Percentiles rank a stretch among this genome's conserved stretches.
Conservation (phyloP, 2,888 invertebrate genomes). For the Formica aserva region DNA sequence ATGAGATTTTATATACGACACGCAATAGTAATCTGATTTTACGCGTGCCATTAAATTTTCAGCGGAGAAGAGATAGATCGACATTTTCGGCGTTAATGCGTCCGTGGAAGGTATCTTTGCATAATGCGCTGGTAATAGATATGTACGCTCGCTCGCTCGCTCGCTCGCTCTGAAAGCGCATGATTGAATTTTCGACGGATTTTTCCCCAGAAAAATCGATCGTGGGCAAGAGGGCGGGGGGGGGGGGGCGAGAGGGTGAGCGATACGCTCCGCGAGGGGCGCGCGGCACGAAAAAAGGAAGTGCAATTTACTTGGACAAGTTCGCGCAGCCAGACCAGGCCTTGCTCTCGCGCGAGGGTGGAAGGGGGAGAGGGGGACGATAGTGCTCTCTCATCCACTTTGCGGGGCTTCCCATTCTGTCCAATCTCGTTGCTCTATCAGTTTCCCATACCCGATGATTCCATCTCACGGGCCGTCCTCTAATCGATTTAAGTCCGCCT, state of each 20-base stretch:
- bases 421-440: slow-evolving; percentile 79
- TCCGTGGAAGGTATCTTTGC: slow-evolving; percentile 55
- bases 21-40: slow-evolving; percentile 47
- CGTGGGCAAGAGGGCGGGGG: neutral
- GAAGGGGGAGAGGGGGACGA: slow-evolving; percentile 51
- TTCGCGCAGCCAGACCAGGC: slow-evolving; percentile 53
- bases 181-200: slow-evolving; percentile 56
- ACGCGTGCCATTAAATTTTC: slow-evolving; percentile 46
- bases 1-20: slow-evolving; percentile 34
- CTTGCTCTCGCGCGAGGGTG: slow-evolving; percentile 41
- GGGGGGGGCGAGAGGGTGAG: neutral
- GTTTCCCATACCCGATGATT: slow-evolving; percentile 74
- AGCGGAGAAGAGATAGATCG: slow-evolving; percentile 51
- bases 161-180: slow-evolving; percentile 44
- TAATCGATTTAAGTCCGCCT: slow-evolving; percentile 76
- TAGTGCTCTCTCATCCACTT: slow-evolving; percentile 75
- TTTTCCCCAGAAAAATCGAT: slow-evolving; percentile 53
- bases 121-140: slow-evolving; percentile 53
- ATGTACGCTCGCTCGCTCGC: slow-evolving; percentile 19
- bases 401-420: slow-evolving; percentile 79
- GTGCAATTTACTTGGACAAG: slow-evolving; percentile 67
- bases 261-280: slow-evolving; percentile 28
- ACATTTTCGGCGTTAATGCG: slow-evolving; percentile 55
- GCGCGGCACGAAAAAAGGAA: slow-evolving; percentile 57
- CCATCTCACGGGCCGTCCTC: slow-evolving; percentile 69